These are phyloP conservation scores for Malurus melanocephalus DNA, from an alignment of 2,113 vertebrate species.

Conservation along the genomic window DNA sequence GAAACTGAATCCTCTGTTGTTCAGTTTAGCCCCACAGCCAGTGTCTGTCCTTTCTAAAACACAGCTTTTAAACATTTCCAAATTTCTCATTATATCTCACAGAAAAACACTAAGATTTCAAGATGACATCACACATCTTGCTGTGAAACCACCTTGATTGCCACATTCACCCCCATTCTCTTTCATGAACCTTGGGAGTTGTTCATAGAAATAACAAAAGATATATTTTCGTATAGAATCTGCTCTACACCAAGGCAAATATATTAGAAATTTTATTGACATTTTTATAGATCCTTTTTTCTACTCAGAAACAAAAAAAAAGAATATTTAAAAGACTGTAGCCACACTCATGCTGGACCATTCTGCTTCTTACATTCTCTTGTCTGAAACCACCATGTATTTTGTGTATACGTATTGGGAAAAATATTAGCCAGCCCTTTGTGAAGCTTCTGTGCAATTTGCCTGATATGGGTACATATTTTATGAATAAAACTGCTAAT, in stretches of 20 bases:
- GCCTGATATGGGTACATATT: neutral
- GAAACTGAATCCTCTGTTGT: neutral
- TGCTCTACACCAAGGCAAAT: neutral
- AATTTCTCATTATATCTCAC: neutral
- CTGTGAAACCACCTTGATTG: neutral
- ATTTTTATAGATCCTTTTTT: neutral
- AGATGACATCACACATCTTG: neutral
- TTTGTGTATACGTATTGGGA: neutral
- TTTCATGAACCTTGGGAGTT: neutral
- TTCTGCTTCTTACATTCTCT: neutral
- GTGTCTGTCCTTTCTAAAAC: neutral
- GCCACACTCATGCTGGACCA: neutral
- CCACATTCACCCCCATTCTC: neutral
- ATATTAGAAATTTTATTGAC: neutral
- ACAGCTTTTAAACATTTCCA: neutral
- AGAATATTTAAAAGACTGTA: neutral
- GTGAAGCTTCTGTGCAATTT: neutral
- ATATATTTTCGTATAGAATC: neutral
- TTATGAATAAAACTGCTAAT: neutral
- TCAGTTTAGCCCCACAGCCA: neutral
- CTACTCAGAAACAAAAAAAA: neutral
- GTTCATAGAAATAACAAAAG: neutral
- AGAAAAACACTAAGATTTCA: neutral
- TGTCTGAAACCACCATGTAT: neutral
- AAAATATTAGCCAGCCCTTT: neutral